Evolutionary conservation across 2,888 invertebrate genomes (phyloP).

Genomic region (Apamea epomidion): DNA sequence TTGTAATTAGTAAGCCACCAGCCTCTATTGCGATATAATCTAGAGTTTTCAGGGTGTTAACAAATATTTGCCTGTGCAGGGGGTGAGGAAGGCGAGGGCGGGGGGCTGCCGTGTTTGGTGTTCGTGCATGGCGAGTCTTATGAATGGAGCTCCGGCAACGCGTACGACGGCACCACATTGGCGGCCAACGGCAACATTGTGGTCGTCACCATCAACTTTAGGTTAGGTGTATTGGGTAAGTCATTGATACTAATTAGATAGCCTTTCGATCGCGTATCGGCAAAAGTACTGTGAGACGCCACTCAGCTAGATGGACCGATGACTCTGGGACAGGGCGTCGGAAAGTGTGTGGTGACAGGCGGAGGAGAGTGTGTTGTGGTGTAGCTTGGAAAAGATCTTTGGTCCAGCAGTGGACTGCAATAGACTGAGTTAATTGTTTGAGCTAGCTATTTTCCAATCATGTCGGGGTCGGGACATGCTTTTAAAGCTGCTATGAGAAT

Average conservation of each 20-base stretch:
- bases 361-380: neutral
- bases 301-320: neutral
- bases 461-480: neutral
- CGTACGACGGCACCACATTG: conserved; percentile 98
- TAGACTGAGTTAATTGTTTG: neutral
- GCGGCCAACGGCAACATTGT: conserved; percentile 97
- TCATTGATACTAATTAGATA: conserved; percentile 48
- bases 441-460: neutral
- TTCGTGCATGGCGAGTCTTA: conserved; percentile 98
- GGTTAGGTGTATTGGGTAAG: conserved; percentile 96
- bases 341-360: neutral
- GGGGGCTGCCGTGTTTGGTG: conserved; percentile 94
- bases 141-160: conserved; percentile 99
- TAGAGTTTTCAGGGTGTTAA: conserved; percentile 42
- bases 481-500: neutral
- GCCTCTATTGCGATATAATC: conserved; percentile 14
- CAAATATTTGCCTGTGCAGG: conserved; percentile 66
- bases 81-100: conserved; percentile 85
- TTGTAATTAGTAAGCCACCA: conserved; percentile 22
- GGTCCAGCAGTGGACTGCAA: neutral
- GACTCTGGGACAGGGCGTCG: no score
- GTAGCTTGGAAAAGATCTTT: neutral
- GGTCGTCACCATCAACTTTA: conserved; percentile 97
- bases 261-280: neutral
- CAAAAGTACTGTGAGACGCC: neutral